Percentiles rank a stretch among this genome's conserved stretches.
Conservation (phyloP, 2,888 invertebrate genomes). For the Limnephilus lunatus region DNA sequence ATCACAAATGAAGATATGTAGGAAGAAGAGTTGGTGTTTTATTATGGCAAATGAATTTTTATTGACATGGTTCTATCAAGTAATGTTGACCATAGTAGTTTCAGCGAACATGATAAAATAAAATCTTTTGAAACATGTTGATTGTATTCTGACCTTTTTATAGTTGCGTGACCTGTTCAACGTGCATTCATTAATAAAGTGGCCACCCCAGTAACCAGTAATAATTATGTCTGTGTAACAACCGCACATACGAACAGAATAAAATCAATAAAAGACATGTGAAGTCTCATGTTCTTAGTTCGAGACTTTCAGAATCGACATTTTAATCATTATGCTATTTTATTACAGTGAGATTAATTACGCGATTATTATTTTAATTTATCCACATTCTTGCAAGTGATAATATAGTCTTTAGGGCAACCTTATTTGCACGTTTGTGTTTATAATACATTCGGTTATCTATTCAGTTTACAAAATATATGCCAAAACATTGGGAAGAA, state of each 20-base stretch:
- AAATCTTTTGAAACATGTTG: not conserved
- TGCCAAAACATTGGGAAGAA: not conserved
- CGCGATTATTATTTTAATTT: not conserved
- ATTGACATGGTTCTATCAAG: too few species aligned
- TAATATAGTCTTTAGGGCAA: not conserved
- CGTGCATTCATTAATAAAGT: conserved; percentile 78
- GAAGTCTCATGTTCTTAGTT: conserved; percentile 20
- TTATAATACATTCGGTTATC: too few species aligned
- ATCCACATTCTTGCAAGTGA: not conserved
- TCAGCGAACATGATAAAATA: not conserved
- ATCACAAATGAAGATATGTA: too few species aligned
- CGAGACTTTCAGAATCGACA: not conserved
- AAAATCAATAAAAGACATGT: conserved; percentile 64
- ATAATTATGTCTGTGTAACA: conserved; percentile 77
- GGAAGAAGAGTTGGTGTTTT: too few species aligned
- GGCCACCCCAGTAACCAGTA: conserved; percentile 73
- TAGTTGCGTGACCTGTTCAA: conserved; percentile 64
- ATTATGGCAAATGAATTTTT: too few species aligned
- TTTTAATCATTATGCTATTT: not conserved
- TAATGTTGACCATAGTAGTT: not conserved
- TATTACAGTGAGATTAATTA: not conserved
- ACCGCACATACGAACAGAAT: conserved; percentile 68
- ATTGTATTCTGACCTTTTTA: not conserved
- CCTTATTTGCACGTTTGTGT: too few species aligned
- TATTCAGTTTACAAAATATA: not conserved